Evolutionary conservation across 2,113 vertebrate species (phyloP).

Genomic region (Pipra filicauda): DNA sequence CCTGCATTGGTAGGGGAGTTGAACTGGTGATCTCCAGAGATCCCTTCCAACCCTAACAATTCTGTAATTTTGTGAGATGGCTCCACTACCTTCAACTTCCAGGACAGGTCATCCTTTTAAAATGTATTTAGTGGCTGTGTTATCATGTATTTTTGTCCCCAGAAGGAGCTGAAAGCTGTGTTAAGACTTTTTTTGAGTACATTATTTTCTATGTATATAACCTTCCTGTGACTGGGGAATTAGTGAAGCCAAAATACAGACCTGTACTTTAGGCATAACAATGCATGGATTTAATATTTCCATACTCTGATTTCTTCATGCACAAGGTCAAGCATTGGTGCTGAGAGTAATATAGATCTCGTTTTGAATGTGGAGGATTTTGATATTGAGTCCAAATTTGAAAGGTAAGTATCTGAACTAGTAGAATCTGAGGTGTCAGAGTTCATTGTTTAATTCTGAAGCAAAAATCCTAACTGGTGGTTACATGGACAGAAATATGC

Average conservation of each 20-base stretch:
- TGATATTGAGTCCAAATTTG: conserved; percentile 89
- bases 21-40: not conserved
- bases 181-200: not conserved
- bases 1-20: not conserved
- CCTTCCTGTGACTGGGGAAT: rapidly evolving
- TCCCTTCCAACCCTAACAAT: not conserved
- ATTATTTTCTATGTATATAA: rapidly evolving
- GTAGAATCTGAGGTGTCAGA: not conserved
- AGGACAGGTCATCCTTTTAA: too few relatives aligned
- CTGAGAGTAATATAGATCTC: conserved; percentile 86
- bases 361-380: conserved; percentile 91
- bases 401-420: conserved; percentile 76
- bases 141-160: not conserved
- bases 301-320: not conserved
- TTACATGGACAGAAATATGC: rapidly evolving
- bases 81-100: not conserved
- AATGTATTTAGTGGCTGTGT: rapidly evolving
- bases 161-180: not conserved
- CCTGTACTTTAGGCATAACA: rapidly evolving
- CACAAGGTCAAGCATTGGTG: conserved; percentile 77
- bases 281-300: rapidly evolving
- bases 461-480: too few relatives aligned
- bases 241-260: not conserved
- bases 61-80: not conserved
- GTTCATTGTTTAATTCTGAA: not conserved